Evolutionary conservation across 2,797 vertebrate genomes (phyloP).

Genomic region (Numenius phaeopus): DNA sequence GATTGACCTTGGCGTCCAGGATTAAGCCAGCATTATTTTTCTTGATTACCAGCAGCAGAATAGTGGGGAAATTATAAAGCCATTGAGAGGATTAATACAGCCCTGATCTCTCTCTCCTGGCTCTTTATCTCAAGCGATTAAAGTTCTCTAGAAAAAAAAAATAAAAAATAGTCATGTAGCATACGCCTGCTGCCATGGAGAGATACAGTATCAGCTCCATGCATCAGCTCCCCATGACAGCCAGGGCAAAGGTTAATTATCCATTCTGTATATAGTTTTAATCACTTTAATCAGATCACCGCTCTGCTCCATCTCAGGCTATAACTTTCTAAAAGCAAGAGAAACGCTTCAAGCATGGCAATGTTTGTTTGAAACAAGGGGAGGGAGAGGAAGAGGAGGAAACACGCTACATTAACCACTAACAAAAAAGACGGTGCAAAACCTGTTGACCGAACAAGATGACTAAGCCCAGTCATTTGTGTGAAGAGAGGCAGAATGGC

Average conservation of each 20-base stretch:
- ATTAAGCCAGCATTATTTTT: constrained; percentile 79
- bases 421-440: not conserved
- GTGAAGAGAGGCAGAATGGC: not conserved
- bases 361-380: constrained; percentile 4
- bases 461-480: not conserved
- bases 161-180: constrained; percentile 59
- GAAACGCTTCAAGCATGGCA: not conserved
- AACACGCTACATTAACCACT: not conserved
- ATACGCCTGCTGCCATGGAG: constrained; percentile 69
- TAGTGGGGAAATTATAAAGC: constrained; percentile 81
- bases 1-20: constrained; percentile 74
- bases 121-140: constrained; percentile 83
- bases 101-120: constrained; percentile 77
- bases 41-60: constrained; percentile 79
- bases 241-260: constrained; percentile 80
- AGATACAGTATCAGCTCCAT: constrained; percentile 62
- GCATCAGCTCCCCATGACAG: constrained; percentile 73
- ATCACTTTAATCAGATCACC: constrained; percentile 79
- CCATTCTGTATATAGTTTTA: constrained; percentile 78
- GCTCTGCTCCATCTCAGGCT: constrained; percentile 38
- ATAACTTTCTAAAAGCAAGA: constrained; percentile 67
- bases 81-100: constrained; percentile 82
- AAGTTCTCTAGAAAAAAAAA: constrained; percentile 73
- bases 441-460: not conserved
- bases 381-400: not conserved